phyloP scores from a whole-genome alignment of 2,888 invertebrate species.

The Papilio gigon region DNA sequence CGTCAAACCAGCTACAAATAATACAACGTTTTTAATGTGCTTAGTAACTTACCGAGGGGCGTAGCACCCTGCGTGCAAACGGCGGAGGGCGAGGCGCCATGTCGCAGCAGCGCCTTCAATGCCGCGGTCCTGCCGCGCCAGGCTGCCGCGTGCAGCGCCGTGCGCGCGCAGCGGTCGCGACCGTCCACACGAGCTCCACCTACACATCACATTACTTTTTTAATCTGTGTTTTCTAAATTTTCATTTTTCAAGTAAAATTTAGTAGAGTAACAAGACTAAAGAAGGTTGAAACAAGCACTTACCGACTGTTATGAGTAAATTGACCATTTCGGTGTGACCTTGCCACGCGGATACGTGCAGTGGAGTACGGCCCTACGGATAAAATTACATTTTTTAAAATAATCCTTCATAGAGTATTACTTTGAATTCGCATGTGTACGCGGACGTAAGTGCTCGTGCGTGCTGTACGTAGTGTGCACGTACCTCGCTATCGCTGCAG shows the following conservation, averaged over 20 bases:
- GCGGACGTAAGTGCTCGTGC: background rate
- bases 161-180: conserved; percentile 92
- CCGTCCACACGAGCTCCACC: conserved; percentile 95
- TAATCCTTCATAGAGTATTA: background rate
- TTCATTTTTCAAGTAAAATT: too few species aligned
- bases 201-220: conserved; percentile 39
- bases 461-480: background rate
- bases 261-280: too few species aligned
- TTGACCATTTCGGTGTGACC: conserved; percentile 97
- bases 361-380: conserved; percentile 90
- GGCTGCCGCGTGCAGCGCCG: conserved; percentile 96
- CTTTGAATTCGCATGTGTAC: background rate
- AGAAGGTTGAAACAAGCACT: too few species aligned
- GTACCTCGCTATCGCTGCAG: conserved; percentile 91
- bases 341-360: conserved; percentile 96
- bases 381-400: conserved; percentile 27
- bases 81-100: conserved; percentile 92
- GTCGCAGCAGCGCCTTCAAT: conserved; percentile 89
- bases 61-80: conserved; percentile 98
- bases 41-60: conserved; percentile 84
- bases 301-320: conserved; percentile 87
- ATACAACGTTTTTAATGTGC: background rate
- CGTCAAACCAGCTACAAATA: too few species aligned
- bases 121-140: conserved; percentile 97
- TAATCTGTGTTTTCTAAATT: background rate